Base-by-base conservation (phyloP, 2,113 vertebrate species). In the Willisornis vidua region DNA sequence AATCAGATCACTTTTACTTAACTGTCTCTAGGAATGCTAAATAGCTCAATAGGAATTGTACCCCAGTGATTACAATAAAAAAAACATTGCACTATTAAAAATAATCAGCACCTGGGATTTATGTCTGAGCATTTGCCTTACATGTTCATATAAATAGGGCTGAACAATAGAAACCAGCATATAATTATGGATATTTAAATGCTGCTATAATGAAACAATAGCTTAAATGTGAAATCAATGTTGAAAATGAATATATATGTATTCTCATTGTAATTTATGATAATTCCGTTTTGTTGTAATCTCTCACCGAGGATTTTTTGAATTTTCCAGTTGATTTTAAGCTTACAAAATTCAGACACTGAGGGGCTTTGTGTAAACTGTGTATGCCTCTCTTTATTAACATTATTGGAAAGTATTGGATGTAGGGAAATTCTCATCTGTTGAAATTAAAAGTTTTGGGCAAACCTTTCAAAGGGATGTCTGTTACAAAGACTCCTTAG, bases 1-100 rank as follows among this genome's bases (percentile, higher is more conserved):
- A 96, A 87, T 78, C 52, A 76, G 66, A 94, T 85, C 85, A 61
- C 94, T 92, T 97, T 96, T 94, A 85, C 52, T 95, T 91, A 92
- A 90, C 71, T 93, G 86, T 87, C 55, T 39, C 54, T 87, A 76
- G 78, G 81, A 96, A 90, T 65, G 75, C 66, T 93, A 74, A 72
- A 55, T 80, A 66, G 78, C 73, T 93, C 90, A 77, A 74, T 72
- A 65, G 54, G 41, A 29, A 85, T 68, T 73, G 74, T 85, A 83
- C 35, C 79, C 85, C 37, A 78, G 70, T 85, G 87, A 89, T 95
- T 93, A 59, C 12, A 6, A 94, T 68, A 37, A 55, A 41, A 89
- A 81, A 93, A 94, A 39, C 74, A 94, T 84, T 85, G 49, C 71
- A 81, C 71, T 89, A 75, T 94, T 80, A 85, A 61, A 94, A 90